Base-by-base conservation (phyloP, 2,888 invertebrate genomes). In the Oxycera nigricornis region DNA sequence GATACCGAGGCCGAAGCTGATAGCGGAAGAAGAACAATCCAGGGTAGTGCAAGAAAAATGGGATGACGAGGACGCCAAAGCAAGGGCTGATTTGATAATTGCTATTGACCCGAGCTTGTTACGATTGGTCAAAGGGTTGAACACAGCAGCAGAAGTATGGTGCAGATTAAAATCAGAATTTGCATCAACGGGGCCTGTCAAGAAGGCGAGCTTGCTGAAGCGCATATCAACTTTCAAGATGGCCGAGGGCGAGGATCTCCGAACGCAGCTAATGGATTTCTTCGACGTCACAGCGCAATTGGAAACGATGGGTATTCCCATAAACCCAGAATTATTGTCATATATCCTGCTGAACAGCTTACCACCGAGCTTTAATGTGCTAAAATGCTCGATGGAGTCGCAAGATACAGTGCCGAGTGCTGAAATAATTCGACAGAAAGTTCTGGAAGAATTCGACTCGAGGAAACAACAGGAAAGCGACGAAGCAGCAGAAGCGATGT, bases 311-410 rank as follows among this genome's bases (percentile, higher is more conserved):
- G 72, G 11, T 26, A 14, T 73, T 62, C 35, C 67, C 17, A 65
- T 55, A 62, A 57, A 65, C n/a, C 59, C 50, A 26, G 72, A 76
- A 11, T 55, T 72, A 17, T 31, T 72, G 46, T 72, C 74, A 24
- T 55, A 65, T 9, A 73, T 74, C 20, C 52, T 76, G 35, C 22
- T 76, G 11, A 73, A 73, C 39, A 73, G 65, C 24, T 30, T 76
- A 31, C 74, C 74, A 73, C 62, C 46, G 17, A 73, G 73, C 41
- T 76, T 76, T 14, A 67, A 72, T 46, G 20, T n/a, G n/a, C n/a
- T n/a, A n/a, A n/a, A n/a, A n/a, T n/a, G n/a, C n/a, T n/a, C n/a
- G n/a, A n/a, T n/a, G n/a, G n/a, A n/a, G n/a, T n/a, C n/a, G n/a
- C n/a, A n/a, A n/a, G n/a, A n/a, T n/a, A n/a, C n/a, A n/a, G n/a